Evolutionary conservation across 2,113 vertebrate species (phyloP), one percentile per base, ranked within the genome.

Genomic region (Rhinolophus sinicus): DNA sequence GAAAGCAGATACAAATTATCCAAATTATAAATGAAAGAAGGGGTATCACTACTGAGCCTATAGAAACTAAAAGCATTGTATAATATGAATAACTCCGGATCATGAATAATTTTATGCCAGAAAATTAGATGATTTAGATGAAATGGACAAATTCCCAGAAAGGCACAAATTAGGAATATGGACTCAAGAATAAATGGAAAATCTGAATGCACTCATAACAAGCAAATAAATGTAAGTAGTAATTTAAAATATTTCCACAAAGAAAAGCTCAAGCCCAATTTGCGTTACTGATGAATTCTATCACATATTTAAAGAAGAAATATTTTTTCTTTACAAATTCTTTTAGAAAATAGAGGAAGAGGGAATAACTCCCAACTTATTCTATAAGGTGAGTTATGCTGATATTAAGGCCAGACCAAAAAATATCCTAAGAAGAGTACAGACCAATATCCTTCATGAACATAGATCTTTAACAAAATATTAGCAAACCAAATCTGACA

Each of bases 111-210:
- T 80, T 56, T 56, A 80, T 69, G 11, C 50, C 60, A 67, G 35
- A 38, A 75, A 86, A 77, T 72, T 35, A 86, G 60, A 30, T 11
- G 44, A 70, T 78, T 87, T 69, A 24, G 38, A 18, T 65, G 30
- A 87, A 87, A 69, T 56, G 30, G 35, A 56, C 28, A 67, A 77
- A 67, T 77, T 77, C 38, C 22, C 72, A 76, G 77, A 77, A 93
- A 76, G 62, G 30, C 3, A 86, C 60, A 35, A 86, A 86, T 44
- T 77, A 28, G 35, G 35, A 67, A 85, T 58, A 69, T 40, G 47
- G 38, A 69, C 82, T 93, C 91, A 28, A 67, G 60, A 93, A 76
- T 40, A 93, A 44, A 56, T 67, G 50, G 47, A 93, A 93, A 86
- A 58, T 58, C 81, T 44, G 6, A 77, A 75, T 67, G 76, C 1